Base-by-base conservation (phyloP, 2,888 invertebrate species). In the Cerastoderma edule region DNA sequence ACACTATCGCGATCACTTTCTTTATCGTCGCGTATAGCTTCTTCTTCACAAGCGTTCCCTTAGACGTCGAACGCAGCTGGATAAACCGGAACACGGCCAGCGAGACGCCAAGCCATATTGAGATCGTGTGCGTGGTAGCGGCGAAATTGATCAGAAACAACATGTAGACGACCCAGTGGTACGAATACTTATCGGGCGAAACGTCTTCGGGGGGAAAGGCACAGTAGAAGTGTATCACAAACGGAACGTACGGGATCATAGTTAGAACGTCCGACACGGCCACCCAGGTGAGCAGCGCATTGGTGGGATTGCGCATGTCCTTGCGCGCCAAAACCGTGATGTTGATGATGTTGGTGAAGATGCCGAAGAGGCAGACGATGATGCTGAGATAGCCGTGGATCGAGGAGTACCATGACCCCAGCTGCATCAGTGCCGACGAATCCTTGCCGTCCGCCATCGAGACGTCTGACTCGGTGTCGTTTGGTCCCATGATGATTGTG, bases 261-360 rank as follows among this genome's bases (percentile, higher is more conserved):
- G 98, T 97, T 19, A 97, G 94, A 39, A 98, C 94, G 92, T 98
- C 98, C 19, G 98, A 96, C 13, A 98, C 95, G 0, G 98, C 98
- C 44, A 98, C 83, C 72, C 91, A 93, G 0, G 97, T 97, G 53
- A 98, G 95, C 72, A 98, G 97, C 67, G 96, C 95, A 93, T 98
- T 98, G 32, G 97, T 98, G 0, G 98, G 96, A 77, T 96, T 97
- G 27, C 93, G 89, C 97, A 98, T 98, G 92, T 97, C 97, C 39
- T 96, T 95, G 19, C 97, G 95, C 35, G 90, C 88, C 10, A 97
- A 96, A 67, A 98, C 94, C 8, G 98, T 97, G 78, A 98, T 96
- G 93, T 98, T 98, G 88, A 98, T 94, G 30, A 96, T 95, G 92
- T 98, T 98, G 71, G 97, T 96, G 54, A 97, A 95, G 44, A 97